These are phyloP conservation scores for Microctonus brassicae DNA, from an alignment of 2,888 invertebrate species.

Conservation along the genomic window DNA sequence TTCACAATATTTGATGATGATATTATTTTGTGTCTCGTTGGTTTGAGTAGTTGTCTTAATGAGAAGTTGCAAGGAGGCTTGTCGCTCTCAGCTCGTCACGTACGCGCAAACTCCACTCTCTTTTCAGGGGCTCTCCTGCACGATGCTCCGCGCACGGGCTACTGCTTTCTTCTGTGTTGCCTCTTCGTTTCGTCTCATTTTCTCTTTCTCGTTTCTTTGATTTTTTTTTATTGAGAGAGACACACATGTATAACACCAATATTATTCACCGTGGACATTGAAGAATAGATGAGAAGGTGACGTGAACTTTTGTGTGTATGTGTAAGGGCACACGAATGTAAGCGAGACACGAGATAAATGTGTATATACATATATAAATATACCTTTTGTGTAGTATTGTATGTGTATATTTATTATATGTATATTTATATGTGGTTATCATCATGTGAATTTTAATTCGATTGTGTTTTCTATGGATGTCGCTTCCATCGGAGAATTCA, in stretches of 20 bases:
- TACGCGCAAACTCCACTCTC: slow-evolving; percentile 34
- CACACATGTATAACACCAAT: background rate
- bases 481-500: background rate
- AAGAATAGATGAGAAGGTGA: background rate
- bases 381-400: too few species aligned
- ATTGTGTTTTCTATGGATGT: background rate
- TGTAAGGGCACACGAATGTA: background rate
- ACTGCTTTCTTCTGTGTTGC: slow-evolving; percentile 40
- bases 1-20: background rate
- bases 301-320: background rate
- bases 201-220: slow-evolving; percentile 37
- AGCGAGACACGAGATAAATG: background rate
- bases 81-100: slow-evolving; percentile 17
- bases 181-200: slow-evolving; percentile 10
- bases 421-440: background rate
- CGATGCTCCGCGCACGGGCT: slow-evolving; percentile 54
- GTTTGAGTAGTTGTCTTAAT: background rate
- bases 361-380: too few species aligned
- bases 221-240: slow-evolving; percentile 24
- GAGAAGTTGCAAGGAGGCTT: slow-evolving; percentile 3
- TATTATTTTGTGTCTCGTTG: background rate
- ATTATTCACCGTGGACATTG: background rate
- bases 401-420: too few species aligned
- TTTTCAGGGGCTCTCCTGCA: slow-evolving; percentile 39
- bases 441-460: background rate